Percentiles rank a stretch among this genome's conserved stretches.
Conservation (phyloP, 1,140 invertebrate genomes). For the Venturia canescens region DNA sequence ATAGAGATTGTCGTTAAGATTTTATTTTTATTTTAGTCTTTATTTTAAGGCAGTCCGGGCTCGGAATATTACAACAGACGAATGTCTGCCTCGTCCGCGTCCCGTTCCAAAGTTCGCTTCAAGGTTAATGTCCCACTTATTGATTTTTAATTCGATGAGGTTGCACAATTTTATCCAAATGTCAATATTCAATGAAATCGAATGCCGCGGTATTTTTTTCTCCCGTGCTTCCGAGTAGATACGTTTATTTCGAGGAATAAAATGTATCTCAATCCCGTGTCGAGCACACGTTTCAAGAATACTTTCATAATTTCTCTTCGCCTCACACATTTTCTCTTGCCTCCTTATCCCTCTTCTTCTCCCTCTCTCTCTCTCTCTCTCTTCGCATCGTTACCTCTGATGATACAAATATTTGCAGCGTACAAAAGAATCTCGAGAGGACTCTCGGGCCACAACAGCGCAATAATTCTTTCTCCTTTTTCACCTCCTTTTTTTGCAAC, state of each 20-base stretch:
- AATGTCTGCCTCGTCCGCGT: no score
- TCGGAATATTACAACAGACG: no score
- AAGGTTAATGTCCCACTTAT: no score
- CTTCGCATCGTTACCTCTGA: conserved; percentile 13
- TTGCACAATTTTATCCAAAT: no score
- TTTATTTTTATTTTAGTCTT: no score
- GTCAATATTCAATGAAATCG: no score
- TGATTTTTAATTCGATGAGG: no score
- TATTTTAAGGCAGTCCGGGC: no score
- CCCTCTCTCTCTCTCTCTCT: background rate
- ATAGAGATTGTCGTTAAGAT: no score
- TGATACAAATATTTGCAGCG: conserved; percentile 20
- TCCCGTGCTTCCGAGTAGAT: no score
- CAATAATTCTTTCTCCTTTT: conserved; percentile 6
- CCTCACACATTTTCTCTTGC: background rate
- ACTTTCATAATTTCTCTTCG: background rate
- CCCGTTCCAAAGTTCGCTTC: no score
- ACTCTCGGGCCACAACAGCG: background rate
- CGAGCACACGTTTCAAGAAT: background rate
- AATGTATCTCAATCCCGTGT: background rate
- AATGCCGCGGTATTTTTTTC: no score
- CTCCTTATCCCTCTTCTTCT: background rate
- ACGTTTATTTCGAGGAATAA: background rate
- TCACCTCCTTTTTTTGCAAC: background rate
- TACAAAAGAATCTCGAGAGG: conserved; percentile 8